phyloP scores from a whole-genome alignment of 2,113 vertebrate genomes.

The Planiliza haematocheilus region DNA sequence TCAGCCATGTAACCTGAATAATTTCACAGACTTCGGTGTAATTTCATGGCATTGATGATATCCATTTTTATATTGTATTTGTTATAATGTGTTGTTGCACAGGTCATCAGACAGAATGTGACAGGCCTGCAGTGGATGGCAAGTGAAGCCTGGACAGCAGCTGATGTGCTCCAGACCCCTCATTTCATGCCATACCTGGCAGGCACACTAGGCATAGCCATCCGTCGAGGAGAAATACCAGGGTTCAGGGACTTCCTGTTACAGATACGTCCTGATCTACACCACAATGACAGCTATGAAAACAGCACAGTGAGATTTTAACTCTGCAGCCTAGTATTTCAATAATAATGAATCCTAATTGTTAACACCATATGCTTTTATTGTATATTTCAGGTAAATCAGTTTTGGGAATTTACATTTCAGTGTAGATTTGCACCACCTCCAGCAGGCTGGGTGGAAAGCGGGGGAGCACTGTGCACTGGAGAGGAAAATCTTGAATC shows the following conservation, averaged over 20 bases:
- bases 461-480: too few species aligned
- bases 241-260: slow-evolving; percentile 48
- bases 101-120: slow-evolving; percentile 71
- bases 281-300: slow-evolving; percentile 12
- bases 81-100: background rate
- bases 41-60: too few species aligned
- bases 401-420: too few species aligned
- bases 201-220: slow-evolving; percentile 66
- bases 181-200: slow-evolving; percentile 51
- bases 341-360: too few species aligned
- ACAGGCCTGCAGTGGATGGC: slow-evolving; percentile 78
- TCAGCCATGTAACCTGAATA: too few species aligned
- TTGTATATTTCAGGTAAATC: too few species aligned
- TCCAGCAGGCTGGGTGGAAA: too few species aligned
- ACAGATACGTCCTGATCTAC: slow-evolving; percentile 32
- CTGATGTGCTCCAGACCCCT: slow-evolving; percentile 47
- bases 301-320: slow-evolving; percentile 21
- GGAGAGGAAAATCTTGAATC: too few species aligned
- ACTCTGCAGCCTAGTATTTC: too few species aligned
- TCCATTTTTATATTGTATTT: background rate
- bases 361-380: too few species aligned
- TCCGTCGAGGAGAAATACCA: slow-evolving; percentile 70
- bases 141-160: slow-evolving; percentile 63
- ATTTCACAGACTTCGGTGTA: too few species aligned
- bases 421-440: too few species aligned